These are phyloP conservation scores for Hydrophis major DNA, from an alignment of 2,797 vertebrate genomes.

Conservation along the genomic window DNA sequence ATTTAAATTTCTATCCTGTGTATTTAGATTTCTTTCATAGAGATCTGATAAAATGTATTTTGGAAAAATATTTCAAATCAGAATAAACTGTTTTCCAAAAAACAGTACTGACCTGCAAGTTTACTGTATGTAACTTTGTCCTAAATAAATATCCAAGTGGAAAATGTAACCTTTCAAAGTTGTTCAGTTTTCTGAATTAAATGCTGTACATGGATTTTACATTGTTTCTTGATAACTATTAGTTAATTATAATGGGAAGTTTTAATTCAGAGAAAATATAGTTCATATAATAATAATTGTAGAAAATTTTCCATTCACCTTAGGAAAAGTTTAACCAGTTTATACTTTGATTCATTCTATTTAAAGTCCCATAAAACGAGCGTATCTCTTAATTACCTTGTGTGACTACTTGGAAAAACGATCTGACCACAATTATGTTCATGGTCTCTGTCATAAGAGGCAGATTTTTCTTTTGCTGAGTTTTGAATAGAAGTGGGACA, in stretches of 20 bases:
- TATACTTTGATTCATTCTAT: background rate
- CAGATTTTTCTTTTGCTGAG: background rate
- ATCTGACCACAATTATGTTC: background rate
- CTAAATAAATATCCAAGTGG: background rate
- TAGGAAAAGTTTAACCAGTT: background rate
- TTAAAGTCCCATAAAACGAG: background rate
- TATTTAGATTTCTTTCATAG: slow-evolving; percentile 86
- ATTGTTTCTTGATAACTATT: background rate
- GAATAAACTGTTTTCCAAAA: slow-evolving; percentile 77
- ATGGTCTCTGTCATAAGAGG: background rate
- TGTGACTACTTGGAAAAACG: background rate
- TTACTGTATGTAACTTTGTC: background rate
- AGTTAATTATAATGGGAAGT: background rate
- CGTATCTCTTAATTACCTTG: background rate
- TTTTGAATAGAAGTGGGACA: background rate
- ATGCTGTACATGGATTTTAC: background rate
- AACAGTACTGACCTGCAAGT: slow-evolving; percentile 45
- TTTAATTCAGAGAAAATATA: background rate
- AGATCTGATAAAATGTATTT: slow-evolving; percentile 86
- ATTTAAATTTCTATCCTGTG: slow-evolving; percentile 86
- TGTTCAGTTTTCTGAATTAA: background rate
- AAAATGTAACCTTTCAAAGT: background rate
- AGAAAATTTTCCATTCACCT: background rate
- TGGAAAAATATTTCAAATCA: slow-evolving; percentile 80
- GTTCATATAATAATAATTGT: background rate